These are phyloP conservation scores for Ennomos erosarius DNA, from an alignment of 2,888 invertebrate species.

Conservation along the genomic window DNA sequence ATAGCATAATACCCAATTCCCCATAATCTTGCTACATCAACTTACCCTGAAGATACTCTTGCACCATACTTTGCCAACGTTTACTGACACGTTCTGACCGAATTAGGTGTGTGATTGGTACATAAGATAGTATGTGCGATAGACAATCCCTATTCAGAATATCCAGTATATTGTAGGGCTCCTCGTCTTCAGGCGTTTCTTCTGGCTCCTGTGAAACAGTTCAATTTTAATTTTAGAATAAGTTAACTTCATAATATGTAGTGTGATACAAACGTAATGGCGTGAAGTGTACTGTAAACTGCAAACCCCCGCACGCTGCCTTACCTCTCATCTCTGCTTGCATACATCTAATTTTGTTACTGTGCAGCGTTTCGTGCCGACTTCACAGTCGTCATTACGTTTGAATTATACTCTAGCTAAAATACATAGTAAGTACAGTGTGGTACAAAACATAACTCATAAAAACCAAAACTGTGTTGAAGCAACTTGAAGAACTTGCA, in stretches of 20 bases:
- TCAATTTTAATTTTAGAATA: conserved; percentile 1
- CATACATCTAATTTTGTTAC: too few species aligned
- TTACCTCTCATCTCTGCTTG: too few species aligned
- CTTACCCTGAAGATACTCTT: conserved; percentile 77
- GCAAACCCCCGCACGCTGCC: too few species aligned
- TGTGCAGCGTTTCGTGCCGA: too few species aligned
- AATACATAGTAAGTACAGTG: background rate
- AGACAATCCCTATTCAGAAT: conserved; percentile 85
- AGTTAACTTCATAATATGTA: background rate
- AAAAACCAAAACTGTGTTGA: background rate
- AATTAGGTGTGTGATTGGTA: conserved; percentile 82
- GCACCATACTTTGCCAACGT: conserved; percentile 80
- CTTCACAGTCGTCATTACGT: too few species aligned
- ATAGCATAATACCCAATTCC: background rate
- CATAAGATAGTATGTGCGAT: conserved; percentile 77
- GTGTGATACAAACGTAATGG: too few species aligned
- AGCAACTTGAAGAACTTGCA: background rate
- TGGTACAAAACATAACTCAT: background rate
- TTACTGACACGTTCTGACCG: conserved; percentile 85
- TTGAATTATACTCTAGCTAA: too few species aligned
- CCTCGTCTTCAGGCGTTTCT: conserved; percentile 35
- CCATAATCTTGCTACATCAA: conserved; percentile 8
- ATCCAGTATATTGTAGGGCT: conserved; percentile 68
- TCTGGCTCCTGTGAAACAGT: conserved; percentile 22
- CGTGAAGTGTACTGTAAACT: too few species aligned